Evolutionary conservation across 1,140 invertebrate species (phyloP).

Genomic region (Acromyrmex heyeri): DNA sequence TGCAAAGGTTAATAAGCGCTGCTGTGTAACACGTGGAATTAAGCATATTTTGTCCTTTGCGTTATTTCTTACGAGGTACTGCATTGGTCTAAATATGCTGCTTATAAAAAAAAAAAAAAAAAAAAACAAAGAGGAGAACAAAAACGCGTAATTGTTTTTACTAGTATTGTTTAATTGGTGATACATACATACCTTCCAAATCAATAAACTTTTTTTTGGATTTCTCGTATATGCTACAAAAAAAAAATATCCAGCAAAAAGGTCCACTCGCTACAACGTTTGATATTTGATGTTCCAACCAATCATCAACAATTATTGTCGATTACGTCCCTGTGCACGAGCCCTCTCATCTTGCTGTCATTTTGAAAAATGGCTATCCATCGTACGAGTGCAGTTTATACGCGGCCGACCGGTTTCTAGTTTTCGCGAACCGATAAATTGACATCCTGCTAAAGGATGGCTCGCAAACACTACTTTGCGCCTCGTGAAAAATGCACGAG

Average conservation of each 20-base stretch:
- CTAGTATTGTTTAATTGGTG: neutral
- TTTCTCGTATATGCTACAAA: neutral
- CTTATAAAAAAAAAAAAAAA: neutral
- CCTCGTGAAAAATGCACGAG: conserved; percentile 24
- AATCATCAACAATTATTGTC: conserved; percentile 59
- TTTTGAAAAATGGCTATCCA: conserved; percentile 52
- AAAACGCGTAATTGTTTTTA: conserved; percentile 18
- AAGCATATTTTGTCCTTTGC: conserved; percentile 16
- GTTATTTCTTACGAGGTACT: conserved; percentile 30
- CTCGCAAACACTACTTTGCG: conserved; percentile 34
- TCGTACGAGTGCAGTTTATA: conserved; percentile 38
- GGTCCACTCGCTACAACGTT: neutral
- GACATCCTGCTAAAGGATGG: conserved; percentile 46
- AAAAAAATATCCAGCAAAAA: conserved; percentile 18
- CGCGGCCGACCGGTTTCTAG: conserved; percentile 9
- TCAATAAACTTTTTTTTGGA: neutral
- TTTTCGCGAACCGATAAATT: conserved; percentile 37
- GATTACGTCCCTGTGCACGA: conserved; percentile 21
- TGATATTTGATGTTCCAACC: conserved; percentile 35
- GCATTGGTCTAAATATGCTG: neutral
- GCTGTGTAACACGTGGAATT: conserved; percentile 43
- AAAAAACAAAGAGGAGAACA: neutral
- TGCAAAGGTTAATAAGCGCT: conserved; percentile 52
- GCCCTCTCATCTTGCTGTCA: conserved; percentile 50
- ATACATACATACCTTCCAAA: neutral